A percentile compares a stretch with the other conserved stretches of the same genome.
These are phyloP conservation scores for Drosophila leontia DNA, from an alignment of 1,140 invertebrate species.

Conservation along the genomic window DNA sequence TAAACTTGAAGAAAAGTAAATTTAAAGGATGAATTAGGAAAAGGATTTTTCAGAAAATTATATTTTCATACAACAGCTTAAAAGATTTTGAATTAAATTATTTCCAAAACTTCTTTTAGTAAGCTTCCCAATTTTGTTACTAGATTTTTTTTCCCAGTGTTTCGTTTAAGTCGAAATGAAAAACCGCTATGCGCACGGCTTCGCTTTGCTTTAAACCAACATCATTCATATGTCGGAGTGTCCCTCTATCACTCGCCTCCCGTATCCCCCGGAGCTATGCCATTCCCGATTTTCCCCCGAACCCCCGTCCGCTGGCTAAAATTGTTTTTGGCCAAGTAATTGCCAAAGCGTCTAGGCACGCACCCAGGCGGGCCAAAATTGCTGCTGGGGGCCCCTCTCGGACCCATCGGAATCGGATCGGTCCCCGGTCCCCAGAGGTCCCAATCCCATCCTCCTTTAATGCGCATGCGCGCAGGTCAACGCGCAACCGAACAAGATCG, in stretches of 20 bases:
- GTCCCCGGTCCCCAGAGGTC: slow-evolving; percentile 26
- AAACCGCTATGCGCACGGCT: slow-evolving; percentile 59
- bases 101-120: not conserved
- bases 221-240: slow-evolving; percentile 81
- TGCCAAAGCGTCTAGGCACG: slow-evolving; percentile 81
- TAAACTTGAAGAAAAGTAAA: not conserved
- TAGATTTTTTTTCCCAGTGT: slow-evolving; percentile 8
- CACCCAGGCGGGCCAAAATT: slow-evolving; percentile 72
- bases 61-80: not conserved
- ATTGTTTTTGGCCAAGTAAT: slow-evolving; percentile 81
- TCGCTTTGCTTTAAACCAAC: slow-evolving; percentile 51
- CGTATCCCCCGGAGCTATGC: not conserved
- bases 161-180: slow-evolving; percentile 33
- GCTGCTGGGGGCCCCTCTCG: slow-evolving; percentile 29
- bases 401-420: slow-evolving; percentile 26
- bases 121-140: not conserved
- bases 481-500: slow-evolving; percentile 82
- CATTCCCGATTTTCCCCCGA: not conserved
- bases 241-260: slow-evolving; percentile 49
- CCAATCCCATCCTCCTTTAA: slow-evolving; percentile 72
- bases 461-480: slow-evolving; percentile 81
- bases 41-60: not conserved
- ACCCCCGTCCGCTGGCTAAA: slow-evolving; percentile 35
- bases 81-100: not conserved
- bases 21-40: not conserved